A percentile compares a stretch with the other conserved stretches of the same genome.
Evolutionary conservation across 2,113 vertebrate genomes (phyloP).

Genomic region (Zosterops lateralis): DNA sequence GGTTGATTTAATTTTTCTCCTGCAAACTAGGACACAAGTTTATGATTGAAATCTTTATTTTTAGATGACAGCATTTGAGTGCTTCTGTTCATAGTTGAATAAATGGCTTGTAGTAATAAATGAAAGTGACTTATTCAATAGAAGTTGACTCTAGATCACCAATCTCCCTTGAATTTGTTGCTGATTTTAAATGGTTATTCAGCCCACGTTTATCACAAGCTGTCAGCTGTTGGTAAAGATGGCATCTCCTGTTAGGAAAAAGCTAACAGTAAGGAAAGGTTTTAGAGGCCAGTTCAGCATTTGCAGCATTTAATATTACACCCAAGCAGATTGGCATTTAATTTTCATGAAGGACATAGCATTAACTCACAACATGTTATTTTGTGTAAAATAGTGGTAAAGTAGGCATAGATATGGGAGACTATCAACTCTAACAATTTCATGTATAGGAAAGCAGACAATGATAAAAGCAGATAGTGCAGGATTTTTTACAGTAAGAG

Average conservation of each 20-base stretch:
- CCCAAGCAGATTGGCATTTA: conserved; percentile 42
- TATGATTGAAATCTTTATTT: conserved; percentile 70
- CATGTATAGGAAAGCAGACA: not conserved
- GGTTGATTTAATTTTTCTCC: conserved; percentile 66
- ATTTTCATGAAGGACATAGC: conserved; percentile 15
- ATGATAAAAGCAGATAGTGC: not conserved
- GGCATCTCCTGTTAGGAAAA: conserved; percentile 27
- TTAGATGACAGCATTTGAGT: conserved; percentile 62
- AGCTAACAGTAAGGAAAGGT: not conserved
- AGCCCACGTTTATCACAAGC: conserved; percentile 40
- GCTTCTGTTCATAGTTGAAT: conserved; percentile 54
- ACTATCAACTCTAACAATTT: not conserved
- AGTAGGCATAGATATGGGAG: not conserved
- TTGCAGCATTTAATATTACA: conserved; percentile 31
- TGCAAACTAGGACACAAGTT: conserved; percentile 47
- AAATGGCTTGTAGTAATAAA: conserved; percentile 49
- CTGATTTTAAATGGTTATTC: conserved; percentile 61
- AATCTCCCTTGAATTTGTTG: not conserved
- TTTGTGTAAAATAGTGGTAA: not conserved
- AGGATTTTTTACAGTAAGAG: not conserved
- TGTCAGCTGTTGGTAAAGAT: conserved; percentile 56
- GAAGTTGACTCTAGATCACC: conserved; percentile 45
- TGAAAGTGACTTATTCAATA: conserved; percentile 31
- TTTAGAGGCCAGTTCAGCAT: conserved; percentile 45
- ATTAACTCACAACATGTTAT: not conserved